Evolutionary conservation across 2,113 vertebrate species (phyloP).

Genomic region (Scatophagus argus): DNA sequence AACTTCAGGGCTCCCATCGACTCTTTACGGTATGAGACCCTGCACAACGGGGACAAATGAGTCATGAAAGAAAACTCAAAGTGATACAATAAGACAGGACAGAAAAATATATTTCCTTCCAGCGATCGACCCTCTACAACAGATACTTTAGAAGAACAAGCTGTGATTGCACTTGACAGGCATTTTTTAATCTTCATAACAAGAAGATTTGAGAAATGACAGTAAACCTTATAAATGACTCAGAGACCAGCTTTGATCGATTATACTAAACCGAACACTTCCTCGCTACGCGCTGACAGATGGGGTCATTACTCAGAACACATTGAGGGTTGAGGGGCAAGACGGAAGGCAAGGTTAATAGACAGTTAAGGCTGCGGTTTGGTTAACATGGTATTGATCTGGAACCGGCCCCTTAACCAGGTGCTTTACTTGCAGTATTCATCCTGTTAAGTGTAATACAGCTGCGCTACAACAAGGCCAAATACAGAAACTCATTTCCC

Average conservation of each 20-base stretch:
- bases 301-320: constrained; percentile 58
- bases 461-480: not conserved
- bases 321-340: constrained; percentile 30
- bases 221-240: constrained; percentile 2
- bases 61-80: not conserved
- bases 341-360: constrained; percentile 25
- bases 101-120: not conserved
- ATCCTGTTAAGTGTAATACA: constrained; percentile 3
- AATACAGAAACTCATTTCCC: not conserved
- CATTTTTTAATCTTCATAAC: not conserved
- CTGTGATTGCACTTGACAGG: not conserved
- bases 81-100: not conserved
- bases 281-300: constrained; percentile 33
- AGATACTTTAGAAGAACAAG: not conserved
- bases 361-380: constrained; percentile 35
- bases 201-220: constrained; percentile 26
- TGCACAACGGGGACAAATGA: not conserved
- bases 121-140: not conserved
- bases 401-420: constrained; percentile 38
- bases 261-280: constrained; percentile 34
- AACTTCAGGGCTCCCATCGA: constrained; percentile 89
- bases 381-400: constrained; percentile 63
- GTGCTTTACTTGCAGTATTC: constrained; percentile 39
- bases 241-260: constrained; percentile 20
- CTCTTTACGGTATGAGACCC: constrained; percentile 87